phyloP scores from a whole-genome alignment of 2,113 vertebrate species.

The Lycaon pictus region DNA sequence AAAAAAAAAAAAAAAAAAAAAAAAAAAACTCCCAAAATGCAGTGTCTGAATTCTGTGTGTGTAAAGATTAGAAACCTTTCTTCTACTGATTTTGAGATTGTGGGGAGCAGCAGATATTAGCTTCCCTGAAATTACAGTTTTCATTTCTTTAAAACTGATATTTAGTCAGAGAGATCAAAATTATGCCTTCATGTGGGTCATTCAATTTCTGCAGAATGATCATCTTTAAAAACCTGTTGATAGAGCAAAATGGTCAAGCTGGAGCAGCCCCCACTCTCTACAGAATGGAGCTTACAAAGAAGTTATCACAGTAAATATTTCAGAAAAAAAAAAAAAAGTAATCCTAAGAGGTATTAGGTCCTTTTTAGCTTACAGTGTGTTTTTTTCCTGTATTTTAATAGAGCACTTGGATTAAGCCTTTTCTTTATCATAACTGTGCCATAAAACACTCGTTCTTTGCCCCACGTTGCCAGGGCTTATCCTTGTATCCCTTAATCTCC shows the following conservation, averaged over 20 bases:
- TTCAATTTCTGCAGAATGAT: background rate
- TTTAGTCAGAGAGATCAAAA: background rate
- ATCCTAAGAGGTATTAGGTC: background rate
- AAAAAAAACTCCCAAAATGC: background rate
- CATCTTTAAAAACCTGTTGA: background rate
- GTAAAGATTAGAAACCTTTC: background rate
- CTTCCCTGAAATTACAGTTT: slow-evolving; percentile 18
- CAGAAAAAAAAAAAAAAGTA: background rate
- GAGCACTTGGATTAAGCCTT: background rate
- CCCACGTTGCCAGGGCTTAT: background rate
- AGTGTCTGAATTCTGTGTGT: background rate
- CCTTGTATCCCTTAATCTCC: background rate
- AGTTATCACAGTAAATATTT: background rate
- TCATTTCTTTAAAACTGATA: slow-evolving; percentile 55
- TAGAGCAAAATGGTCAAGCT: background rate
- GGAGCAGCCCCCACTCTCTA: background rate
- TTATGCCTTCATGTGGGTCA: background rate
- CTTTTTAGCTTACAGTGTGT: background rate
- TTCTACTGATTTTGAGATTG: background rate
- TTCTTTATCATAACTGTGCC: background rate
- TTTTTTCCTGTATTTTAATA: slow-evolving; percentile 55
- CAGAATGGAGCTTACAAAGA: background rate
- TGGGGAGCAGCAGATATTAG: slow-evolving; percentile 20
- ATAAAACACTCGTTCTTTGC: background rate
- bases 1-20: background rate